phyloP scores from a whole-genome alignment of 2,797 vertebrate species.

The Mergus octosetaceus region DNA sequence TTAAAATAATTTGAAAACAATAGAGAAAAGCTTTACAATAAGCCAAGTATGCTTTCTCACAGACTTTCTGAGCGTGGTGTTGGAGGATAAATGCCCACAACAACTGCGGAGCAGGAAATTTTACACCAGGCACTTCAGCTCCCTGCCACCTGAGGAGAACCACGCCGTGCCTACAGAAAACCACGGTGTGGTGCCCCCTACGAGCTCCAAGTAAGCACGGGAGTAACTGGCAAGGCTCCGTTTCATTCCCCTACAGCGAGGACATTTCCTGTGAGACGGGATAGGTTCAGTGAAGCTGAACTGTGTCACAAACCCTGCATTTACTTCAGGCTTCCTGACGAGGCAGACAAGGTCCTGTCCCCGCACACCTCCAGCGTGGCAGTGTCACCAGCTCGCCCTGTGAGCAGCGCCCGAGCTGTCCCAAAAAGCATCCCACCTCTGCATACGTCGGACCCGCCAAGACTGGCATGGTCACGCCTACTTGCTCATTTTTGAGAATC shows the following conservation, averaged over 20 bases:
- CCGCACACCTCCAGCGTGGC: not conserved
- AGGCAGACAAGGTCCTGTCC: not conserved
- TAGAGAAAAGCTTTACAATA: not conserved
- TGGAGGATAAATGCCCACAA: not conserved
- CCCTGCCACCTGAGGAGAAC: not conserved
- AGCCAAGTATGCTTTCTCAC: not conserved
- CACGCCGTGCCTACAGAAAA: not conserved
- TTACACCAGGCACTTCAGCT: not conserved
- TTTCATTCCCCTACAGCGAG: not conserved
- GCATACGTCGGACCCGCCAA: not conserved
- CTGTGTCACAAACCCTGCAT: not conserved
- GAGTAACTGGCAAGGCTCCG: not conserved
- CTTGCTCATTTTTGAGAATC: not conserved
- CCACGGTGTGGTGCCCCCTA: not conserved
- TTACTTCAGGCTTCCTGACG: not conserved
- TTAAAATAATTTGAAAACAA: not conserved
- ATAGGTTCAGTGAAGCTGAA: not conserved
- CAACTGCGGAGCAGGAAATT: not conserved
- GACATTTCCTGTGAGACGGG: not conserved
- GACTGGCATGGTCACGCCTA: not conserved
- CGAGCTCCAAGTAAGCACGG: not conserved
- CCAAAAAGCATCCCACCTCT: not conserved
- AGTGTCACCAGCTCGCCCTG: not conserved
- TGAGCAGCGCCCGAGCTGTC: not conserved
- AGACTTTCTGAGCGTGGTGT: not conserved